Conservation (phyloP, 2,113 vertebrate genomes). For the Atractosteus spatula region DNA sequence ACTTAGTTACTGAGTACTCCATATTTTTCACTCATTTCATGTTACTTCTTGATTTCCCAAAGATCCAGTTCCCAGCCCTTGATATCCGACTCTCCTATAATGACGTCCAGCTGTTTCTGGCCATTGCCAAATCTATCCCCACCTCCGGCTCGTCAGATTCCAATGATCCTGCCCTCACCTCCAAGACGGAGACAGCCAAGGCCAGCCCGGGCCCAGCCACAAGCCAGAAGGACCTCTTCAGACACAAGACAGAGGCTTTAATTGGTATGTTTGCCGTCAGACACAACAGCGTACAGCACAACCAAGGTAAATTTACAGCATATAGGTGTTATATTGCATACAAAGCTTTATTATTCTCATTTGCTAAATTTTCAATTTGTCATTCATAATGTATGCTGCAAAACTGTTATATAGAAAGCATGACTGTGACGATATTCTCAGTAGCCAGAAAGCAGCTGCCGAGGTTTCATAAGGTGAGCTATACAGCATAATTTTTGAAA, state of each 20-base stretch:
- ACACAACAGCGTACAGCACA: too few relatives aligned
- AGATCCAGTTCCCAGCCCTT: slow-evolving; percentile 92
- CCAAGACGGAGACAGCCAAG: slow-evolving; percentile 19
- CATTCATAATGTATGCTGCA: too few relatives aligned
- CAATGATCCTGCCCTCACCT: slow-evolving; percentile 7
- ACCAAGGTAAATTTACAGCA: too few relatives aligned
- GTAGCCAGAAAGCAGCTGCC: too few relatives aligned
- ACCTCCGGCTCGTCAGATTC: slow-evolving; percentile 34
- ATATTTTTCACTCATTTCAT: neutral
- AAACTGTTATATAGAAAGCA: too few relatives aligned
- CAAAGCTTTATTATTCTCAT: too few relatives aligned
- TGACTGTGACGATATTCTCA: too few relatives aligned
- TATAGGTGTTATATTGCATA: too few relatives aligned
- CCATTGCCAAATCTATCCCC: slow-evolving; percentile 91
- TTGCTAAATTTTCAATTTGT: too few relatives aligned
- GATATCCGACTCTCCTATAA: slow-evolving; percentile 96
- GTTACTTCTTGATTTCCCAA: slow-evolving; percentile 15
- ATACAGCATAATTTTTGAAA: too few relatives aligned
- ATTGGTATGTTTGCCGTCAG: slow-evolving; percentile 64
- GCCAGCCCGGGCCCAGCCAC: slow-evolving; percentile 22
- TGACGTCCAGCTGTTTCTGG: slow-evolving; percentile 91
- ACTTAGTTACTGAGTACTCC: too few relatives aligned
- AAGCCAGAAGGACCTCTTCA: slow-evolving; percentile 40
- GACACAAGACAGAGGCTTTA: slow-evolving; percentile 68
- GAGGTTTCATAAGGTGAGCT: too few relatives aligned